Percentiles rank a stretch among this genome's conserved stretches.
Conservation (phyloP, 2,797 vertebrate genomes). For the Heteromormyrus szaboi region DNA sequence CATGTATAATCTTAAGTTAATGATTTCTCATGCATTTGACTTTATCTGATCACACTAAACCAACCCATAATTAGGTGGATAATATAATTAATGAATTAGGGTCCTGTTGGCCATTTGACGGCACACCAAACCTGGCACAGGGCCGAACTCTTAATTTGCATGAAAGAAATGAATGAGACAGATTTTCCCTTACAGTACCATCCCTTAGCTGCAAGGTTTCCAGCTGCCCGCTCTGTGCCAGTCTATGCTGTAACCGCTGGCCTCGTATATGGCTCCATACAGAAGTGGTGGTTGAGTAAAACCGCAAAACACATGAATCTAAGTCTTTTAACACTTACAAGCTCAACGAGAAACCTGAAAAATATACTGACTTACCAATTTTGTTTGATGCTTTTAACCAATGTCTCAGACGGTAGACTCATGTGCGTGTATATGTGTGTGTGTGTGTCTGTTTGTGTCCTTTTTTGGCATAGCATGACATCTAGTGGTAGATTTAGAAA, state of each 20-base stretch:
- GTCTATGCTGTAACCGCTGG: background rate
- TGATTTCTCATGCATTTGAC: slow-evolving; percentile 37
- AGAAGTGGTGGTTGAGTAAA: background rate
- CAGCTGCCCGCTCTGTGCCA: background rate
- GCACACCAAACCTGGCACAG: background rate
- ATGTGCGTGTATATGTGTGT: too few species aligned
- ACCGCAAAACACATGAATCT: background rate
- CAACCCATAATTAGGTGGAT: background rate
- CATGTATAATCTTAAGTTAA: slow-evolving; percentile 47
- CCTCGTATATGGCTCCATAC: background rate
- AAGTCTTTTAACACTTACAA: background rate
- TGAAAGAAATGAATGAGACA: background rate
- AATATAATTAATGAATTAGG: background rate
- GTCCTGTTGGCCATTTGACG: background rate
- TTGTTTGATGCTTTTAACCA: background rate
- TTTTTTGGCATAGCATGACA: background rate
- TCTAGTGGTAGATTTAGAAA: background rate
- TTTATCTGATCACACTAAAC: background rate
- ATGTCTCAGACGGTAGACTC: background rate
- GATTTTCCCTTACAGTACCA: background rate
- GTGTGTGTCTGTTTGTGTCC: background rate
- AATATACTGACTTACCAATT: background rate
- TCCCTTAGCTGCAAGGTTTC: background rate
- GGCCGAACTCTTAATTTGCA: background rate
- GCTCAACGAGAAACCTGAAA: background rate